Evolutionary conservation across 1,140 invertebrate species (phyloP), one percentile per base, ranked within the genome.

Genomic region (Oscheius sp.): DNA sequence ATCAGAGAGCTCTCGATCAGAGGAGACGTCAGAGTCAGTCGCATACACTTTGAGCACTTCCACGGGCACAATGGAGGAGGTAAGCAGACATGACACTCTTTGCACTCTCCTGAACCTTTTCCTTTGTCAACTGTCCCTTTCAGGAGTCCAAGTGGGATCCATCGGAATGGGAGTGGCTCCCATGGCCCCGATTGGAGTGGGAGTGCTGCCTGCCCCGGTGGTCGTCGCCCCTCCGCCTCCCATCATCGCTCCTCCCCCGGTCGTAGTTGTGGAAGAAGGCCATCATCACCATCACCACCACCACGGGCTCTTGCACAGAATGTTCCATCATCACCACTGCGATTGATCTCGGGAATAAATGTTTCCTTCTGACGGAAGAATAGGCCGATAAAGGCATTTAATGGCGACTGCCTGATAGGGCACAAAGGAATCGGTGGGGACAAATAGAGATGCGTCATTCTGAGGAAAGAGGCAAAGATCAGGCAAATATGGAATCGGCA

Each of bases 31-130:
- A 28, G 55, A 0, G 61, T 77, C n/a, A 20, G 31, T 3, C 75
- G 76, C 34, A 61, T 77, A 29, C 72, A 75, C 29, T 77, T 75
- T 31, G 65, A 77, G 23, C 42, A 70, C 61, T 77, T 77, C 59
- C 49, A 67, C 46, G 62, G 68, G 34, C 64, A 74, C 49, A 77
- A 75, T 26, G 71, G 75, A 46, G 75, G 70, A 52, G 72, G 75
- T n/a, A n/a, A n/a, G n/a, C n/a, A n/a, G n/a, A n/a, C n/a, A n/a
- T n/a, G n/a, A n/a, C n/a, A n/a, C n/a, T n/a, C n/a, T 55, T 55
- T 55, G 49, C 15, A 15, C 28, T 55, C 4, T 7, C 23, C 28
- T 23, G 7, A 23, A 13, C n/a, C n/a, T n/a, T n/a, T n/a, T n/a
- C n/a, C n/a, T n/a, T n/a, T n/a, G 15, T 55, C 49, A 55, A 55